A percentile compares a stretch with the other conserved stretches of the same genome.
These are phyloP conservation scores for Crotalus tigris DNA, from an alignment of 2,113 vertebrate genomes.

Conservation along the genomic window DNA sequence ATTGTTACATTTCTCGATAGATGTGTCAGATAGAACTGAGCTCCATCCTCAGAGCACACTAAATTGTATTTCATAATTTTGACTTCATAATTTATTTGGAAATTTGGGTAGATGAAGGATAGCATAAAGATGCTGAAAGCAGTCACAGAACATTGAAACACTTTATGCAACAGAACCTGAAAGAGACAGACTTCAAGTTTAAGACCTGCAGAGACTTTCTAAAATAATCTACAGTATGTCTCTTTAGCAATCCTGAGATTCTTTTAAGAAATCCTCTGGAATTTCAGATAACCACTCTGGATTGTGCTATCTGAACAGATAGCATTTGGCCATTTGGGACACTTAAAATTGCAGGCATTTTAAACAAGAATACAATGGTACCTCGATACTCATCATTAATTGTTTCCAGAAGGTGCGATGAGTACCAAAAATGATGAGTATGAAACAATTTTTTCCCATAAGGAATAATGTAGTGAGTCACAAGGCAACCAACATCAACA, in stretches of 20 bases:
- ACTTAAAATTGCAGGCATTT: not conserved
- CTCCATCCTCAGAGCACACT: not conserved
- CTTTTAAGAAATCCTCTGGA: not conserved
- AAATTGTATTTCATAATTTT: not conserved
- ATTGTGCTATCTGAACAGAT: not conserved
- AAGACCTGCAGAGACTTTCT: not conserved
- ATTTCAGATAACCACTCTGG: not conserved
- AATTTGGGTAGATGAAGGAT: not conserved
- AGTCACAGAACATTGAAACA: not conserved
- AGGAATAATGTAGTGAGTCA: not conserved
- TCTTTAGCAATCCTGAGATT: not conserved
- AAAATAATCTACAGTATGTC: not conserved
- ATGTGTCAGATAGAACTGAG: not conserved
- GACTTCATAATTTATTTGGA: not conserved
- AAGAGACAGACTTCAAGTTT: not conserved
- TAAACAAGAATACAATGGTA: not conserved
- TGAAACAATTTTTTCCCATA: not conserved
- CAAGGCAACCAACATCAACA: not conserved
- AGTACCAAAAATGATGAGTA: not conserved
- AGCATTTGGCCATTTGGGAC: not conserved
- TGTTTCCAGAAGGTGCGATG: not conserved
- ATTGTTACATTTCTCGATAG: not conserved
- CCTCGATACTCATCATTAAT: not conserved
- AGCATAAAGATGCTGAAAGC: not conserved
- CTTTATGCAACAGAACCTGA: not conserved